These are phyloP conservation scores for Daktulosphaira vitifoliae DNA, from an alignment of 1,140 invertebrate genomes.

Conservation along the genomic window DNA sequence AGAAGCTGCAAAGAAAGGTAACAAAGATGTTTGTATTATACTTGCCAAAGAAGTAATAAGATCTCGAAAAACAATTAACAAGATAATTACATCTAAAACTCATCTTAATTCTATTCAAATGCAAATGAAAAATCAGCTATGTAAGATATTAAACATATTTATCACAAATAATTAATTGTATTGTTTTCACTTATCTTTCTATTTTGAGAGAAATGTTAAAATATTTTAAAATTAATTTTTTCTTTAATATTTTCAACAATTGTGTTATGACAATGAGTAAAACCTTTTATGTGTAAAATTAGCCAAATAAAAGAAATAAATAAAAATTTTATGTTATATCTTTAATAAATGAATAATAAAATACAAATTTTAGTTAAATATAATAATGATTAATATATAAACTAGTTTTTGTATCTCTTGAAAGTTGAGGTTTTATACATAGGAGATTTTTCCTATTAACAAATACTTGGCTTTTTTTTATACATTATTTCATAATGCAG, in stretches of 20 bases:
- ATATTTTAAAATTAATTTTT: background rate
- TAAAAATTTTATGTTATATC: no score
- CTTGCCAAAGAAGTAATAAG: conserved; percentile 91
- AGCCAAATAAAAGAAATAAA: no score
- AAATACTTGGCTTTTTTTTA: no score
- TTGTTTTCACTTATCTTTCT: background rate
- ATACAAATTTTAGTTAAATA: no score
- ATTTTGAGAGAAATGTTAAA: background rate
- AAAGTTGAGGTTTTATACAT: no score
- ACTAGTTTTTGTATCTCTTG: no score
- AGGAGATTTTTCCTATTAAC: no score
- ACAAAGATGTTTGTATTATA: conserved; percentile 88
- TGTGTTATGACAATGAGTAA: no score
- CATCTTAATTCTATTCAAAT: conserved; percentile 93
- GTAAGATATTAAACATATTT: conserved; percentile 46
- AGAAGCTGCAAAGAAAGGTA: conserved; percentile 91
- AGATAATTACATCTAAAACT: conserved; percentile 93
- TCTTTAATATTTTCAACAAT: background rate
- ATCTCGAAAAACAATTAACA: conserved; percentile 79
- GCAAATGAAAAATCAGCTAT: conserved; percentile 96
- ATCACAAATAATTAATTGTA: background rate
- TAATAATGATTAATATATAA: no score
- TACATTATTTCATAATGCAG: no score
- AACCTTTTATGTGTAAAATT: no score
- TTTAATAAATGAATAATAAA: no score